These are phyloP conservation scores for Semotilus atromaculatus DNA, from an alignment of 2,797 vertebrate genomes.

Conservation along the genomic window DNA sequence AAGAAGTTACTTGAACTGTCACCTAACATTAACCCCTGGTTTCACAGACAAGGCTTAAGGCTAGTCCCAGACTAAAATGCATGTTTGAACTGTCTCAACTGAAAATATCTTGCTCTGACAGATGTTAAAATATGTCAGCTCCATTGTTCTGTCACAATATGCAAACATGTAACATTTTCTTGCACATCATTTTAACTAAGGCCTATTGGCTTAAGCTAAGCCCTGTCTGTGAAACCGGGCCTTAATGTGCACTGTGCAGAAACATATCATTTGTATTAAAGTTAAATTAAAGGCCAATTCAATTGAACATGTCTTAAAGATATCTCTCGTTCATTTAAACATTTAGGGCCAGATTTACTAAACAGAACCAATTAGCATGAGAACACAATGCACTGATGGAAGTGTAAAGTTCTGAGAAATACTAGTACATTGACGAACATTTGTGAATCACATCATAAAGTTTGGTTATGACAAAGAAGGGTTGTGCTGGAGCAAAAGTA, in stretches of 20 bases:
- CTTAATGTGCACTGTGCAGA: not conserved
- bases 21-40: not conserved
- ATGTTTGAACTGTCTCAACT: not conserved
- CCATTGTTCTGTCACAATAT: not conserved
- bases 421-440: not conserved
- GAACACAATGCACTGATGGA: not conserved
- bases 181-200: not conserved
- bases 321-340: not conserved
- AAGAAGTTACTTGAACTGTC: not conserved
- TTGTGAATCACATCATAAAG: not conserved
- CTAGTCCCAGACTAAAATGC: no score
- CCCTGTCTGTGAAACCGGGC: not conserved
- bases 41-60: no score
- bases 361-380: not conserved
- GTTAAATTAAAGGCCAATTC: not conserved
- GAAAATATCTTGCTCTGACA: not conserved
- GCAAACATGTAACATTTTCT: no score
- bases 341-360: constrained; percentile 4
- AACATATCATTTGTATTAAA: not conserved
- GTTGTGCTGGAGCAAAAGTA: not conserved
- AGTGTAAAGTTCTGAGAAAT: not conserved
- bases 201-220: not conserved
- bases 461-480: not conserved
- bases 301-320: not conserved
- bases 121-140: not conserved